Evolutionary conservation across 2,113 vertebrate genomes (phyloP).

Genomic region (Corvus hawaiiensis): DNA sequence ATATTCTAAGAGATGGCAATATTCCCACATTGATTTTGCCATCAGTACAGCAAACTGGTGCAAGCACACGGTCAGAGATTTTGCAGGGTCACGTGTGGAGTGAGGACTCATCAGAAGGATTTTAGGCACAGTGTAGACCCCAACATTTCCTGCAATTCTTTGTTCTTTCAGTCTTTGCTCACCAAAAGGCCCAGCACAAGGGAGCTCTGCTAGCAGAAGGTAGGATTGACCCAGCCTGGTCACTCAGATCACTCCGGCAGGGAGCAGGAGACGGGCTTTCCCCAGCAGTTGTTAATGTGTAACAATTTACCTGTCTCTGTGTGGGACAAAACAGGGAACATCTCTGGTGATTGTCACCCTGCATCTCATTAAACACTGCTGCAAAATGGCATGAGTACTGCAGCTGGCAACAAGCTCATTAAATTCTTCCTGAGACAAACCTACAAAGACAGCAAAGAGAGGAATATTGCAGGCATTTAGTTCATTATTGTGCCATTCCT

Average conservation of each 20-base stretch:
- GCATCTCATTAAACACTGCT: neutral
- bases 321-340: neutral
- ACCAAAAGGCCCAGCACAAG: neutral
- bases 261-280: neutral
- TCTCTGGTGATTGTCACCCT: neutral
- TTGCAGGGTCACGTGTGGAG: neutral
- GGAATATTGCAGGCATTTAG: neutral
- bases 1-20: neutral
- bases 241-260: neutral
- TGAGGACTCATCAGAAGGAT: neutral
- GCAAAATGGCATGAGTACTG: neutral
- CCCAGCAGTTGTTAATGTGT: neutral
- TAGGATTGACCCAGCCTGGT: neutral
- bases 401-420: neutral
- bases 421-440: neutral
- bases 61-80: neutral
- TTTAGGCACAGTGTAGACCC: neutral
- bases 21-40: neutral
- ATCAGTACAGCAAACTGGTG: neutral
- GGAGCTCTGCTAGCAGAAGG: neutral
- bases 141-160: neutral
- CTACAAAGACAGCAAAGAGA: neutral
- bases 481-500: neutral
- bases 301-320: neutral
- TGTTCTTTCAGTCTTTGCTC: neutral